Conservation (phyloP, 2,113 vertebrate species). For the Cranoglanis bouderius region DNA sequence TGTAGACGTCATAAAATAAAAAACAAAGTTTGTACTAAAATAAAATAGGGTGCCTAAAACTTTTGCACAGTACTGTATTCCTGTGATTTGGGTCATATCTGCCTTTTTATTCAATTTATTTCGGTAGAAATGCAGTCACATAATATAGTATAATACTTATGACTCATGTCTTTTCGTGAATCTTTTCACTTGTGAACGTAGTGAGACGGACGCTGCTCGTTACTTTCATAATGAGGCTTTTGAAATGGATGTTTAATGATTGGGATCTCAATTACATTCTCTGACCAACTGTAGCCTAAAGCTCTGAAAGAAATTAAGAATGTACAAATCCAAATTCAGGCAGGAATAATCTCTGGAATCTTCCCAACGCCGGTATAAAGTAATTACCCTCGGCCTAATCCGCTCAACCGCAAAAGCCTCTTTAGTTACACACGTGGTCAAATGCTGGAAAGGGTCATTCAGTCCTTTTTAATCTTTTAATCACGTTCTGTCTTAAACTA, state of each 20-base stretch:
- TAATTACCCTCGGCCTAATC: conserved; percentile 17
- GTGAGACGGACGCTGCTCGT: neutral
- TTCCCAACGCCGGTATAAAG: neutral
- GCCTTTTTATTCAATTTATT: neutral
- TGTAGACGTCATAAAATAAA: too few species aligned
- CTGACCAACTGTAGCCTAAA: conserved; percentile 1
- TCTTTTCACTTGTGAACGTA: neutral
- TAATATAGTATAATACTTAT: neutral
- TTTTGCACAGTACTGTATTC: too few species aligned
- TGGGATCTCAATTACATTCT: neutral
- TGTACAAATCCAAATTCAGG: conserved; percentile 3
- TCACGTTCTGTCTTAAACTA: neutral
- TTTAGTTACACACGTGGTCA: neutral
- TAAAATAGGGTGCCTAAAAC: too few species aligned
- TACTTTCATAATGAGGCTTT: neutral
- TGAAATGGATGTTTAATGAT: neutral
- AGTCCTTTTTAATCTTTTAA: neutral
- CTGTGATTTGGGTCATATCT: neutral
- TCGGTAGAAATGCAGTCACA: neutral
- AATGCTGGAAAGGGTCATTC: neutral
- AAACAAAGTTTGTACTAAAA: too few species aligned
- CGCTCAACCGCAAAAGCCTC: neutral
- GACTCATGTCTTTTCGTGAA: neutral
- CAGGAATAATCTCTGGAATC: conserved; percentile 1
- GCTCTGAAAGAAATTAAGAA: neutral